Conservation (phyloP, 2,888 invertebrate genomes). For the Pachycephus smyrnensis region DNA sequence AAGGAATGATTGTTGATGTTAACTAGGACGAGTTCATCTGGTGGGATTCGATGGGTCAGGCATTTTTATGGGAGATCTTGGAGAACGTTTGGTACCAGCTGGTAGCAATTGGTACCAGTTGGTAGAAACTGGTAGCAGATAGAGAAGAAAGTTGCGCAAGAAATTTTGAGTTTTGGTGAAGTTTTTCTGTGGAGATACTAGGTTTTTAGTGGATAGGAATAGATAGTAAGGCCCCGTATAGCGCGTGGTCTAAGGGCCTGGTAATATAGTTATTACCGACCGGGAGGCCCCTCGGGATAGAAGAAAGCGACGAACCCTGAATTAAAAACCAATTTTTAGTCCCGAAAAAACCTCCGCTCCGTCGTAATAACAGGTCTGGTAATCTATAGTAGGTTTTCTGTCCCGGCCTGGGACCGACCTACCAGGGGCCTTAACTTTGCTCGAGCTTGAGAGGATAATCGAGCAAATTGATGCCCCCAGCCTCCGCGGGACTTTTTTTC, state of each 20-base stretch:
- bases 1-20: too few relatives aligned
- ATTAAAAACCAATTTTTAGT: constrained; percentile 67
- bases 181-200: too few relatives aligned
- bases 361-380: constrained; percentile 64
- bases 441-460: constrained; percentile 47
- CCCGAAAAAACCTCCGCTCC: constrained; percentile 62
- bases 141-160: too few relatives aligned
- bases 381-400: constrained; percentile 67
- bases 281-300: constrained; percentile 48
- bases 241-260: constrained; percentile 55
- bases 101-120: too few relatives aligned
- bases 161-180: too few relatives aligned
- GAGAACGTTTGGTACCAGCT: too few relatives aligned
- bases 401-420: constrained; percentile 43
- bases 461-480: constrained; percentile 57
- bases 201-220: too few relatives aligned
- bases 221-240: background rate
- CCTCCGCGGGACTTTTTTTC: constrained; percentile 56
- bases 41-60: too few relatives aligned
- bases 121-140: too few relatives aligned
- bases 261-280: constrained; percentile 66
- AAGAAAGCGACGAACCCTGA: constrained; percentile 62
- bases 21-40: too few relatives aligned
- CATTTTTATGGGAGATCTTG: too few relatives aligned
- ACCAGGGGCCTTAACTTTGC: constrained; percentile 23